phyloP scores from a whole-genome alignment of 2,113 vertebrate species.

The Galbula dea region DNA sequence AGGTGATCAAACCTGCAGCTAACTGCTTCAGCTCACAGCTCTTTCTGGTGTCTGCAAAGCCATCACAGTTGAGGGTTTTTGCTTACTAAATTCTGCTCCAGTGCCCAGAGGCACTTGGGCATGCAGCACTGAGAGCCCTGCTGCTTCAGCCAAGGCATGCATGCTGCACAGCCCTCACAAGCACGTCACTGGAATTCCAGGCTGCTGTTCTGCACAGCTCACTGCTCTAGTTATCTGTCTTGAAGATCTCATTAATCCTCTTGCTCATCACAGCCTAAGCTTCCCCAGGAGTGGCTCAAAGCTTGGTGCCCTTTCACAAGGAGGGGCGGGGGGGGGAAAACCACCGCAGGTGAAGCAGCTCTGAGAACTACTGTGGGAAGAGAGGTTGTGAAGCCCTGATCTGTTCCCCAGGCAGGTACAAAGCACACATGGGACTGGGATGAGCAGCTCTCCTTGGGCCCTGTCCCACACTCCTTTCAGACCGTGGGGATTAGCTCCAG shows the following conservation, averaged over 20 bases:
- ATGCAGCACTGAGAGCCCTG: not conserved
- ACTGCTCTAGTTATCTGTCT: not conserved
- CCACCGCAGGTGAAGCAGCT: not conserved
- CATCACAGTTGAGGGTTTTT: not conserved
- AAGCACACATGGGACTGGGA: fast-evolving
- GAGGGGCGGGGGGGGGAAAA: not conserved
- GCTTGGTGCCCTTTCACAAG: not conserved
- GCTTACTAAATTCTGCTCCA: not conserved
- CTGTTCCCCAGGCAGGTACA: fast-evolving
- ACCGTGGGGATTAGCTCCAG: not conserved
- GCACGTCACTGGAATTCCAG: not conserved
- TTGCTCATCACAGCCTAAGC: not conserved
- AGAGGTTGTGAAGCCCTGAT: not conserved
- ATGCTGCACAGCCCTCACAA: not conserved
- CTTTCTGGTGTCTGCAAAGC: not conserved
- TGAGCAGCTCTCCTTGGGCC: not conserved
- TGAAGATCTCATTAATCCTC: not conserved
- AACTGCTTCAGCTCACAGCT: not conserved
- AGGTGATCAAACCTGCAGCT: not conserved
- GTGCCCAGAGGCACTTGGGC: not conserved
- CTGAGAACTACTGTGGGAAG: not conserved
- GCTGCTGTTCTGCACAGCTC: not conserved
- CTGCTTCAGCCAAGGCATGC: not conserved
- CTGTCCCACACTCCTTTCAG: not conserved
- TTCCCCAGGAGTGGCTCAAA: not conserved